Percentiles rank a stretch among this genome's conserved stretches.
These are phyloP conservation scores for Hippolais icterina DNA, from an alignment of 2,113 vertebrate species.

Conservation along the genomic window DNA sequence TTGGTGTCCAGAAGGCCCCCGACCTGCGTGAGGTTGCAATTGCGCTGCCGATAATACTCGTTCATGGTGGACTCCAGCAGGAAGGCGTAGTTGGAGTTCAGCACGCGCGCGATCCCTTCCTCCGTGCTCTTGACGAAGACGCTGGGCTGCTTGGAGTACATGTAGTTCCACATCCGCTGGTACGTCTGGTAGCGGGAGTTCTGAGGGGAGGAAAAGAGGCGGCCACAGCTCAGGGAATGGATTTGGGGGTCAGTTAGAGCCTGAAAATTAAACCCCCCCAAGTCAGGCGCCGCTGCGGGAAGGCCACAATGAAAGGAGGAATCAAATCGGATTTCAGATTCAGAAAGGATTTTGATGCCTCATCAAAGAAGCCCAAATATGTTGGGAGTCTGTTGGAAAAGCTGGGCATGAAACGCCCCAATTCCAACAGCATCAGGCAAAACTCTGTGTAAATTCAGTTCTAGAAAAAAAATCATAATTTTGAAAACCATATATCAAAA, in stretches of 20 bases:
- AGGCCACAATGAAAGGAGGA: neutral
- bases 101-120: conserved; percentile 93
- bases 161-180: conserved; percentile 99
- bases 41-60: conserved; percentile 96
- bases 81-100: conserved; percentile 98
- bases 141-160: conserved; percentile 97
- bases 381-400: neutral
- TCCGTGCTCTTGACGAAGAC: conserved; percentile 99
- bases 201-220: conserved; percentile 65
- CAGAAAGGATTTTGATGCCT: neutral
- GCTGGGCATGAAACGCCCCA: neutral
- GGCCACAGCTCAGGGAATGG: neutral
- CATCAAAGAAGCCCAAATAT: neutral
- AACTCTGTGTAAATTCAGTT: neutral
- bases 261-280: neutral
- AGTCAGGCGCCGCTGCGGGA: rapidly evolving
- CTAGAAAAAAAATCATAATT: neutral
- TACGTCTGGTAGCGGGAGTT: conserved; percentile 99
- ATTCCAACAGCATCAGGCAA: neutral
- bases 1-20: conserved; percentile 98
- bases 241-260: rapidly evolving
- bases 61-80: conserved; percentile 99
- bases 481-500: neutral
- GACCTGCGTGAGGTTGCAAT: conserved; percentile 99
- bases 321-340: neutral